Evolutionary conservation across 2,797 vertebrate species (phyloP), one percentile per base, ranked within the genome.

Genomic region (Ptychadena robeensis): DNA sequence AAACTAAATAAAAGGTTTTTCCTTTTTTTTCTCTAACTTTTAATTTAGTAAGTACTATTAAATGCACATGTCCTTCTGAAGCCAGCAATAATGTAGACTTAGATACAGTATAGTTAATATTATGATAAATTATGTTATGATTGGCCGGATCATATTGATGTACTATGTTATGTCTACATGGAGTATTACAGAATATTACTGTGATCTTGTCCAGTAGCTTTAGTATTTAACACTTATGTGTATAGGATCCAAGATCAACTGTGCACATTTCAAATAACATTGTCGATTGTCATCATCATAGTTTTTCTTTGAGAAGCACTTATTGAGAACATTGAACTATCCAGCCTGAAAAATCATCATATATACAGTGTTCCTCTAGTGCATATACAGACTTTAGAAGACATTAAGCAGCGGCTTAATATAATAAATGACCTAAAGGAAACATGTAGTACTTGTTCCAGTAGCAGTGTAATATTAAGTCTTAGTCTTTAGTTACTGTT

Each of bases 391-490:
- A 28, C 59, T 28, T 61, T 28, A 27, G 6, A 22, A 53, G 44
- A 22, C 18, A 53, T 53, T 53, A 25, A 28, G 10, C 59, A 61
- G 59, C 2, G 25, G n/a, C 63, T 66, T 66, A 30, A 44, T 44
- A 44, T 30, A 48, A 66, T 77, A 30, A 66, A 64, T 31, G 12
- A 27, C 74, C 27, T 48, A 40, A 10, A 28, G 8, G 9, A 61
- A 61, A 61, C n/a, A 66, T 66, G 61, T 11, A 77, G 32, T 12
- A 57, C 38, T 63, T 48, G 25, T 57, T 76, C 37, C 53, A 63
- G 72, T 82, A 76, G 73, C 73, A 38, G 25, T 30, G 4, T 40
- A 9, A 32, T 38, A 44, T 44, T 30, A 82, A 65, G 61, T 35
- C 61, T 74, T 64, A 64, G 48, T 34, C 35, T 35, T 75, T 18